A percentile compares a stretch with the other conserved stretches of the same genome.
These are phyloP conservation scores for Pachyseris speciosa DNA, from an alignment of 64 coral and sea anemone genomes.

Conservation along the genomic window DNA sequence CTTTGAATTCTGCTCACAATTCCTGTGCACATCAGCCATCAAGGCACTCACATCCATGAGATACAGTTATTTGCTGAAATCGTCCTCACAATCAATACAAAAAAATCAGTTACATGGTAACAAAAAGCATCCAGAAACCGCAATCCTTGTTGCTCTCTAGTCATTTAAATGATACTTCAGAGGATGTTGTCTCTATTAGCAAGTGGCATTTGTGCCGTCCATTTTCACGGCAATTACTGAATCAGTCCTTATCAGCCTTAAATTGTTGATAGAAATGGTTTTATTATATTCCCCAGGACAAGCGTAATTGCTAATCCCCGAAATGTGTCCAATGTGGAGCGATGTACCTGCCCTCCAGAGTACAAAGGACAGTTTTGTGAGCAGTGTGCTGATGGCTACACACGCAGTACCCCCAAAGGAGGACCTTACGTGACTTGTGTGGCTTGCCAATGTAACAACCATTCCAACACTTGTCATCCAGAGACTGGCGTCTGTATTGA, in stretches of 20 bases:
- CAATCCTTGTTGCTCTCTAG: too few species aligned
- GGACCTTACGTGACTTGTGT: conserved; percentile 83
- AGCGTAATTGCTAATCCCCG: conserved; percentile 6
- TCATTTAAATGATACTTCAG: too few species aligned
- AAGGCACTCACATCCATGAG: too few species aligned
- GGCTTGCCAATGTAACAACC: conserved; percentile 80
- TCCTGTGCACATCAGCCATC: too few species aligned
- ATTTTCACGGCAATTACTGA: too few species aligned
- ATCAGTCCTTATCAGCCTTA: background rate
- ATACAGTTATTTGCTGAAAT: too few species aligned
- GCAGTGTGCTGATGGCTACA: conserved; percentile 86
- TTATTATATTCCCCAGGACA: conserved; percentile 2
- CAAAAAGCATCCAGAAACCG: too few species aligned
- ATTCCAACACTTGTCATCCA: conserved; percentile 70
- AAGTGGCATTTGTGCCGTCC: too few species aligned
- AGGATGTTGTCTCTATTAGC: too few species aligned
- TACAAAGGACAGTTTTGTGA: conserved; percentile 95
- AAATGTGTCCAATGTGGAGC: conserved; percentile 65
- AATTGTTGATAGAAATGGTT: background rate
- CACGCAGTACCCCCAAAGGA: conserved; percentile 73
- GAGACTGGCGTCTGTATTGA: conserved; percentile 88
- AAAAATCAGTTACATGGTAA: too few species aligned
- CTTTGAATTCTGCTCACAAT: too few species aligned
- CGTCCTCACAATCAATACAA: too few species aligned
- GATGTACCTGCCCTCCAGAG: conserved; percentile 73